phyloP scores from a whole-genome alignment of 2,888 invertebrate genomes.

The Perdita meconis region DNA sequence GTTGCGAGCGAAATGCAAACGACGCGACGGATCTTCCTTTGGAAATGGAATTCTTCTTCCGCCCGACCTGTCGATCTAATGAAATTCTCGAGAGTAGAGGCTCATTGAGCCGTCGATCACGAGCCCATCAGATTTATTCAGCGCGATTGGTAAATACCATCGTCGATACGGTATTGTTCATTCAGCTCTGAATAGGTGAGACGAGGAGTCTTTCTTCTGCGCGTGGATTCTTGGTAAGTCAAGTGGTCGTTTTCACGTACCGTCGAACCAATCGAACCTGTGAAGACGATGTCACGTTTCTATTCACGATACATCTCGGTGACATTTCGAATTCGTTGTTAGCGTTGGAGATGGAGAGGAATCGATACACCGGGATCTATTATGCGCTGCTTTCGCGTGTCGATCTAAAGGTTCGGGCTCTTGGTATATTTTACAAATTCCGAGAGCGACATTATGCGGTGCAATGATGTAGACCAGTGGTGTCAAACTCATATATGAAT shows the following conservation, averaged over 20 bases:
- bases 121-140: slow-evolving; percentile 25
- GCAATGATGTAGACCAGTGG: no score
- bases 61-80: slow-evolving; percentile 34
- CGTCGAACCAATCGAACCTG: slow-evolving; percentile 30
- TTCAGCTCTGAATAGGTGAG: not conserved
- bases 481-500: no score
- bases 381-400: not conserved
- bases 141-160: slow-evolving; percentile 19
- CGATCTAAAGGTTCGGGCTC: no score
- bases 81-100: slow-evolving; percentile 28
- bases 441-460: no score
- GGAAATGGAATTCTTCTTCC: slow-evolving; percentile 24
- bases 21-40: not conserved
- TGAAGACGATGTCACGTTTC: slow-evolving; percentile 13
- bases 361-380: not conserved
- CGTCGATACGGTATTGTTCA: slow-evolving; percentile 7
- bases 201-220: not conserved
- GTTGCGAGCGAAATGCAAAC: not conserved
- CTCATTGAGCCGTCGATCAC: slow-evolving; percentile 25
- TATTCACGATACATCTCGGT: slow-evolving; percentile 38
- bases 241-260: slow-evolving; percentile 25
- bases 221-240: slow-evolving; percentile 46
- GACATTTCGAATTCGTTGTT: slow-evolving; percentile 56
- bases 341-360: slow-evolving; percentile 29
- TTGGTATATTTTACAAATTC: no score